Base-by-base conservation (phyloP, 1,140 invertebrate species). In the Muscidifurax raptorellus region DNA sequence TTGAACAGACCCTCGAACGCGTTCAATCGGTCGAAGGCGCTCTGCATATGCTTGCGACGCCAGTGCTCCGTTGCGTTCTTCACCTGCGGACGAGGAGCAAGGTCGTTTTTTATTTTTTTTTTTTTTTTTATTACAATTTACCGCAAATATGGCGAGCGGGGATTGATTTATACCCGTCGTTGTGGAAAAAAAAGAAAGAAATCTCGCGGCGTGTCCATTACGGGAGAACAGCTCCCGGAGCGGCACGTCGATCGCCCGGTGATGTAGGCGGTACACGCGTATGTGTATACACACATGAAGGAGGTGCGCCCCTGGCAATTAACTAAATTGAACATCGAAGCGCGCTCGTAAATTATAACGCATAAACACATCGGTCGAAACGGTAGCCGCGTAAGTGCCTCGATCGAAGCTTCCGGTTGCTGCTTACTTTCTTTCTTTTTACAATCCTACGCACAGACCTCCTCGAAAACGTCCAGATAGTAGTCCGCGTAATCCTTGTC, bases 381-480 rank as follows among this genome's bases (percentile, higher is more conserved):
- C 78, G 32, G 78, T 69, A 80, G 78, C 64, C 9, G 0, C 4
- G 36, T 7, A 36, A 36, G 36, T 36, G 36, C 36, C 7, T 36
- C 36, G 36, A 36, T 36, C 36, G 36, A 7, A 32, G 32, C 32
- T 32, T 36, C 36, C 7, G 36, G 36, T 9, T 36, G 32, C 32
- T 32, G 36, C 4, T 36, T 36, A 9, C 36, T 36, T 36, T 36
- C 1, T 40, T 9, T 40, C 1, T 12, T 40, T n/a, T n/a, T n/a
- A n/a, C n/a, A n/a, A n/a, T n/a, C n/a, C n/a, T n/a, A n/a, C n/a
- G n/a, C n/a, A n/a, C n/a, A n/a, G n/a, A 59, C 52, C 84, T 90
- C 87, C 28, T 85, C 10, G 2, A 88, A 81, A 28, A 91, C 86
- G 13, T 90, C 86, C 18, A 91, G 25, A 18, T 74, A 80, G 10